Evolutionary conservation across 1,140 invertebrate genomes (phyloP).

Genomic region (Cyclargus thomasi): DNA sequence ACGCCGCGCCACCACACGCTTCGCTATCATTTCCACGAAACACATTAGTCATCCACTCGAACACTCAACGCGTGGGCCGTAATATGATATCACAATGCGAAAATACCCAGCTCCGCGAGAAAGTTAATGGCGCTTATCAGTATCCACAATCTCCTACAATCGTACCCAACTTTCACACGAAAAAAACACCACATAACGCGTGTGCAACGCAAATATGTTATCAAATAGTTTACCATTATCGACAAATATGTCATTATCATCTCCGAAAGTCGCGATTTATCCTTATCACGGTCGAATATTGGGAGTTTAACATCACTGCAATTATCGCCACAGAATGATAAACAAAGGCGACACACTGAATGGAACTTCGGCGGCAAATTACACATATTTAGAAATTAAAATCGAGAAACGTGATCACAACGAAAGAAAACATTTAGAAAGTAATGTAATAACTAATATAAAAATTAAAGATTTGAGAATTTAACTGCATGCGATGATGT

Average conservation of each 20-base stretch:
- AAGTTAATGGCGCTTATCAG: constrained; percentile 77
- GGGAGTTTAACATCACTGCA: constrained; percentile 77
- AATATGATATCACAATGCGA: constrained; percentile 77
- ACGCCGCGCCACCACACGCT: constrained; percentile 52
- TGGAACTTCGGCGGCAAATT: constrained; percentile 81
- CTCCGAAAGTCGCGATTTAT: constrained; percentile 73
- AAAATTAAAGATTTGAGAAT: constrained; percentile 72
- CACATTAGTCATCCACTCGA: constrained; percentile 72
- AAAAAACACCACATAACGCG: constrained; percentile 55
- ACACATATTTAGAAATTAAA: constrained; percentile 78
- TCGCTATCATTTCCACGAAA: constrained; percentile 70
- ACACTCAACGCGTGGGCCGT: constrained; percentile 72
- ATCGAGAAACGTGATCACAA: constrained; percentile 65
- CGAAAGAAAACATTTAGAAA: constrained; percentile 73
- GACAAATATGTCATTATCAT: constrained; percentile 75
- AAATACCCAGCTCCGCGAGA: constrained; percentile 76
- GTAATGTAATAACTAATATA: constrained; percentile 67
- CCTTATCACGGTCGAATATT: constrained; percentile 77
- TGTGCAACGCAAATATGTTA: constrained; percentile 38
- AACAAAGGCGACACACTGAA: constrained; percentile 81
- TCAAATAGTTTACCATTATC: constrained; percentile 67
- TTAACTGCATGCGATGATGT: constrained; percentile 73
- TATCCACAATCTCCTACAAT: constrained; percentile 74
- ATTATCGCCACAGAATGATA: constrained; percentile 76
- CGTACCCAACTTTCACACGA: constrained; percentile 75